Evolutionary conservation across 2,113 vertebrate species (phyloP), one percentile per base, ranked within the genome.

Genomic region (Heloderma charlesbogerti): DNA sequence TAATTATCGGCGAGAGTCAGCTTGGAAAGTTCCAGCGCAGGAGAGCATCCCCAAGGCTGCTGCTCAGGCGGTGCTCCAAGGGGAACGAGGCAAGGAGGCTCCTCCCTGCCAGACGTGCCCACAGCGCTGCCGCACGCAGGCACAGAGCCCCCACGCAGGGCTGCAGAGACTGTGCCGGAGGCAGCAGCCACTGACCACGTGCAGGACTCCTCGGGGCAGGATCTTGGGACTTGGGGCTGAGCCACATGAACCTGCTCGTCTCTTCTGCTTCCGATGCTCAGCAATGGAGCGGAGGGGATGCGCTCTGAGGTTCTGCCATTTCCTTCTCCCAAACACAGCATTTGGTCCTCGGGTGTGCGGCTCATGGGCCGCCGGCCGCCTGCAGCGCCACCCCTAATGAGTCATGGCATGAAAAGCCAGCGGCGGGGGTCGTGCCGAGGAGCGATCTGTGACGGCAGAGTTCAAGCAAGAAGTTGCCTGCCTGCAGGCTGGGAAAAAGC

Each of bases 391-490:
- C 80, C 89, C 81, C 6, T 71, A 79, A 66, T 18, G 74, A 91
- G 51, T 80, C 82, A 71, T 6, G 37, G 91, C 87, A 34, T 43
- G 79, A 90, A 75, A 90, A n/a, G 22, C 13, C 0, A 13, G 81
- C 3, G 2, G 0, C 51, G 7, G 29, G n/a, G 60, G 25, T 2
- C 45, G 48, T 8, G 79, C 81, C 63, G 88, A 66, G 71, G 92
- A 80, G 22, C 91, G 79, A 89, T 82, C 89, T 80, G 85, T 12
- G 43, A 86, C 43, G 69, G 27, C 29, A 43, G 84, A 66, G 94
- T 90, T 66, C 22, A 18, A 71, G 1, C 79, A 86, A 87, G 82
- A 78, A 90, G 34, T n/a, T 78, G 84, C 45, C 37, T 57, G 51
- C 90, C 54, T 77, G 67, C 89, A 34, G n/a, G 67, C 82, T 93